These are phyloP conservation scores for Pterobdella sp. DNA, from an alignment of 2,888 invertebrate species.

Conservation along the genomic window DNA sequence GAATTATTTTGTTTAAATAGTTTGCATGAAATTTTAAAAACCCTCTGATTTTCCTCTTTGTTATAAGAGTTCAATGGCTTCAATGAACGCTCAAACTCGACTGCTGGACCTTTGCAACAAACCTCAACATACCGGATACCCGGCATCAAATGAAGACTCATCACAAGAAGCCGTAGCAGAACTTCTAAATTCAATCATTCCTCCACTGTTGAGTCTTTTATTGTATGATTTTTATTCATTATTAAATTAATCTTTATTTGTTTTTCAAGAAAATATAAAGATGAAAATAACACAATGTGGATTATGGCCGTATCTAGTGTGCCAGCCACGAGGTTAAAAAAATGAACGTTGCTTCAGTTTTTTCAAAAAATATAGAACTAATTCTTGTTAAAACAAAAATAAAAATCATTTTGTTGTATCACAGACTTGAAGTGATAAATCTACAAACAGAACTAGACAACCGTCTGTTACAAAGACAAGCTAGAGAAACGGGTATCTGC, in stretches of 20 bases:
- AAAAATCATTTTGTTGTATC: not conserved
- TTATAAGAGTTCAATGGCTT: constrained; percentile 42
- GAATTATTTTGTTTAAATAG: not conserved
- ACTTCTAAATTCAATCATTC: constrained; percentile 81
- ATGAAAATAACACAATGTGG: constrained; percentile 75
- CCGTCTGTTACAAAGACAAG: constrained; percentile 78
- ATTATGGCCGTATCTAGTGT: constrained; percentile 76
- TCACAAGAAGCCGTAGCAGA: constrained; percentile 78
- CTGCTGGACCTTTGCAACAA: constrained; percentile 46
- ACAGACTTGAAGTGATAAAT: constrained; percentile 84
- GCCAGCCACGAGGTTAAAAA: constrained; percentile 71
- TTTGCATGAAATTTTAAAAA: not conserved
- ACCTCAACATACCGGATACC: constrained; percentile 44
- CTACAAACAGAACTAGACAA: constrained; percentile 91
- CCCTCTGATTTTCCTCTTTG: constrained; percentile 30
- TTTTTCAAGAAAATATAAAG: constrained; percentile 63
- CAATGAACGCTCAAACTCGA: constrained; percentile 23
- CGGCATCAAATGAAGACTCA: constrained; percentile 43
- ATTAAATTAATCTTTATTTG: constrained; percentile 15
- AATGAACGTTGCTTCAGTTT: not conserved
- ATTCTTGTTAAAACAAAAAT: not conserved
- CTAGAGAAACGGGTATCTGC: constrained; percentile 91
- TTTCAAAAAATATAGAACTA: not conserved
- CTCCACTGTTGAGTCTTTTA: constrained; percentile 59
- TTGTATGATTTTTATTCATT: not conserved